Conservation (phyloP, 2,113 vertebrate species). For the Daphoenositta chrysoptera region DNA sequence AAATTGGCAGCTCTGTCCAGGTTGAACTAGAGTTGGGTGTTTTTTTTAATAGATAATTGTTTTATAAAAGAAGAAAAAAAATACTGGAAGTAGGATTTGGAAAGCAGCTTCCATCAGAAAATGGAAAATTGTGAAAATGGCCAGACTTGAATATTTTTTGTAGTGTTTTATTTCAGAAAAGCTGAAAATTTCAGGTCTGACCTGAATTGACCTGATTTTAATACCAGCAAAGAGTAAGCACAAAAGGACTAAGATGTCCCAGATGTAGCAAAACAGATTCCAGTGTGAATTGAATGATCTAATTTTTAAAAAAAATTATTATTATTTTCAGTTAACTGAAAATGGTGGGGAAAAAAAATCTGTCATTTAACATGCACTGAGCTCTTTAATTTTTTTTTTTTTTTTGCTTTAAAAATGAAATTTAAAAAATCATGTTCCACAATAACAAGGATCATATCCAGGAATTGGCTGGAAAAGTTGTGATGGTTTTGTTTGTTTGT, state of each 20-base stretch:
- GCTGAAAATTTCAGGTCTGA: not conserved
- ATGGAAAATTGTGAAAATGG: not conserved
- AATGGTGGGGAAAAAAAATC: not conserved
- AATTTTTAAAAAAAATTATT: not conserved
- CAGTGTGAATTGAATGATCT: not conserved
- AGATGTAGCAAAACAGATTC: not conserved
- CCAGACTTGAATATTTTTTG: not conserved
- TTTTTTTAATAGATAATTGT: not conserved
- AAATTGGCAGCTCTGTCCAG: not conserved
- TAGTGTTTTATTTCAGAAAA: constrained; percentile 30
- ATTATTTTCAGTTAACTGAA: not conserved
- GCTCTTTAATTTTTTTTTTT: not conserved
- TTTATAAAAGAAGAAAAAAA: not conserved
- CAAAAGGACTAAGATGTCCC: not conserved
- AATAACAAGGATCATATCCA: not conserved
- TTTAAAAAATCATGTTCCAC: not conserved
- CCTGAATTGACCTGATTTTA: constrained; percentile 20
- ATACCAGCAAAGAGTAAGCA: not conserved
- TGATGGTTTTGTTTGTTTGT: not conserved
- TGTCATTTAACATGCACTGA: not conserved
- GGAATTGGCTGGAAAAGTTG: not conserved
- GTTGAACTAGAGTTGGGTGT: no score
- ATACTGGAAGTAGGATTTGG: not conserved
- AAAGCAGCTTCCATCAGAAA: not conserved
- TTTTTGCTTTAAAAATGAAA: not conserved